Base-by-base conservation (phyloP, 2,888 invertebrate genomes). In the Atherix ibis region DNA sequence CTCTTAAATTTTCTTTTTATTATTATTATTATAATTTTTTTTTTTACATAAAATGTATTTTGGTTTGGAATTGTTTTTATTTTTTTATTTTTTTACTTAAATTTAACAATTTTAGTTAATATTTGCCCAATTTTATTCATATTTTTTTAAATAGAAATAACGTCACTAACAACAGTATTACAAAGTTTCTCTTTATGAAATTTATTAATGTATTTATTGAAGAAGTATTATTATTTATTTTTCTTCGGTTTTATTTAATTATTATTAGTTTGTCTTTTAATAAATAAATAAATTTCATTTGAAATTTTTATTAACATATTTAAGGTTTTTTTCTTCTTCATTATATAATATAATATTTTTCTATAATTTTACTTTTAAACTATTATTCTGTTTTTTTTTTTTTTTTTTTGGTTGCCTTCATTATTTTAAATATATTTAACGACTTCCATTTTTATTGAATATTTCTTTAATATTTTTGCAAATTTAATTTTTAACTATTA, bases 121-220 rank as follows among this genome's bases (percentile, higher is more conserved):
- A n/a, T n/a, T n/a, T n/a, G n/a, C n/a, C n/a, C n/a, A n/a, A n/a
- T n/a, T n/a, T n/a, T n/a, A n/a, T n/a, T 19, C 9, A 6, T 19
- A 19, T 29, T 38, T 38, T 39, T 44, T 44, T n/a, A n/a, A n/a
- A 39, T 39, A 44, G 44, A 44, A 42, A 41, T 41, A 46, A 44
- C 44, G 42, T 46, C 43, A 46, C 44, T 44, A 46, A 46, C 46
- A 46, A 46, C 46, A 46, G 43, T 46, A 43, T 40, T 34, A 35
- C 14, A 18, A 37, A 24, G 35, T 12, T 25, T 31, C 38, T 40
- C 39, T 31, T 33, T 34, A 36, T 41, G 38, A 27, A 34, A 25
- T 35, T 32, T 24, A 27, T 39, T 36, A 26, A 33, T 33, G 33
- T 32, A 39, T 35, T 33, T 32, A 32, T 40, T 26, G 27, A 29